phyloP scores from a whole-genome alignment of 2,797 vertebrate species.

The Eutrigla gurnardus region DNA sequence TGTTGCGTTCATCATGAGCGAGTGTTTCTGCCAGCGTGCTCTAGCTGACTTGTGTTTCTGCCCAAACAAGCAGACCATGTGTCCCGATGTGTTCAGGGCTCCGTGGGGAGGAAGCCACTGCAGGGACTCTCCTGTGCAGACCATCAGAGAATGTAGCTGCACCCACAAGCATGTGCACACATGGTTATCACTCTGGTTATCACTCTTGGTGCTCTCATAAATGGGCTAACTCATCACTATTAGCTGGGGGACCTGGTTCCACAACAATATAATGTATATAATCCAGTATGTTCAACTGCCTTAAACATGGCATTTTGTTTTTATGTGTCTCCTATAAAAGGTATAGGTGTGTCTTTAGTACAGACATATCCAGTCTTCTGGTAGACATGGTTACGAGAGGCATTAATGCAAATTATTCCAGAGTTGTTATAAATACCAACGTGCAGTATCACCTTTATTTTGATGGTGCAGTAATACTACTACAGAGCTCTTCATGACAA shows the following conservation, averaged over 20 bases:
- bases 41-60: slow-evolving; percentile 16
- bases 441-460: slow-evolving; percentile 35
- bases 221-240: not conserved
- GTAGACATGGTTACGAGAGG: not conserved
- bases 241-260: not conserved
- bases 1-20: not conserved
- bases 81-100: slow-evolving; percentile 95
- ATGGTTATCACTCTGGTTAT: not conserved
- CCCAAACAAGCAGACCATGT: slow-evolving; percentile 89
- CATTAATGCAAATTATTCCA: slow-evolving; percentile 18
- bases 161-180: slow-evolving; percentile 25
- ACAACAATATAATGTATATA: not conserved
- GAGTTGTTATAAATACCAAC: slow-evolving; percentile 34
- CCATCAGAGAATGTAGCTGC: slow-evolving; percentile 91
- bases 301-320: not conserved
- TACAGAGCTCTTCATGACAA: slow-evolving; percentile 4
- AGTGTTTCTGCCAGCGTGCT: not conserved
- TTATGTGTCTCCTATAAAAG: not conserved
- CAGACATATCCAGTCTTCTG: not conserved
- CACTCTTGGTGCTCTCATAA: not conserved
- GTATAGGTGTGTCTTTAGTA: not conserved
- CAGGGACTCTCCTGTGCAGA: slow-evolving; percentile 95
- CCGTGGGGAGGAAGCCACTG: slow-evolving; percentile 94
- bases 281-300: too few relatives aligned
- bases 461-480: slow-evolving; percentile 14